Evolutionary conservation across 2,797 vertebrate genomes (phyloP).

Genomic region (Epinephelus awoara): DNA sequence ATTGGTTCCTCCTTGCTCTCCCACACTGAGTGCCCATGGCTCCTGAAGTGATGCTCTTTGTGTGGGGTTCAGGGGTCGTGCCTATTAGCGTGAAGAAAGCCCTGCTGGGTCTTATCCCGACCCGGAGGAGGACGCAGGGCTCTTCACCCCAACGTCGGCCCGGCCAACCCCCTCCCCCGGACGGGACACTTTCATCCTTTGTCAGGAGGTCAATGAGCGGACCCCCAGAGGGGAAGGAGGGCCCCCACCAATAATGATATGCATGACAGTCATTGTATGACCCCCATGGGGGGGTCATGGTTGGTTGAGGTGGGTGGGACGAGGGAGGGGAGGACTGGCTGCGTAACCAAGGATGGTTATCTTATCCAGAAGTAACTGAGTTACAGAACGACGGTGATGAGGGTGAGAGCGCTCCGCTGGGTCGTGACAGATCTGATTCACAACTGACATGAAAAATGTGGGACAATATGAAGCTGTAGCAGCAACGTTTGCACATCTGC

Average conservation of each 20-base stretch:
- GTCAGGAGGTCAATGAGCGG: slow-evolving; percentile 92
- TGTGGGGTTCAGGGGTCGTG: slow-evolving; percentile 84
- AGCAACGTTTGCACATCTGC: not conserved
- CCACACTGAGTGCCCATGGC: slow-evolving; percentile 83
- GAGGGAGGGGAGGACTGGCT: slow-evolving; percentile 46
- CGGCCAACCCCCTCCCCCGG: slow-evolving; percentile 76
- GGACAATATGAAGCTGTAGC: not conserved
- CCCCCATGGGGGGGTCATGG: slow-evolving; percentile 81
- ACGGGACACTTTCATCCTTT: slow-evolving; percentile 97
- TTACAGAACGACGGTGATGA: slow-evolving; percentile 63
- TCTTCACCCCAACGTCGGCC: slow-evolving; percentile 81
- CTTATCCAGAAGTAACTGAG: slow-evolving; percentile 77
- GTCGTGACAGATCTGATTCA: slow-evolving; percentile 9
- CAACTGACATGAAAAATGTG: not conserved
- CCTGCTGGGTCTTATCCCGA: slow-evolving; percentile 89
- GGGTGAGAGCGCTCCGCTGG: slow-evolving; percentile 24
- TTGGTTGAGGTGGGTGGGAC: slow-evolving; percentile 80
- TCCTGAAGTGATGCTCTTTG: slow-evolving; percentile 86
- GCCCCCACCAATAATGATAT: slow-evolving; percentile 94
- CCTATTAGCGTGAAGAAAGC: slow-evolving; percentile 88
- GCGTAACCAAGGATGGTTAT: slow-evolving; percentile 78
- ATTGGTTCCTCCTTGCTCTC: slow-evolving; percentile 80
- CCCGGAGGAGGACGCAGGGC: slow-evolving; percentile 90
- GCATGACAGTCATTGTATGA: slow-evolving; percentile 88
- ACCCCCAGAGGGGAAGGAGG: slow-evolving; percentile 90